Conservation (phyloP, 2,113 vertebrate genomes). For the Phylloscopus trochiloides region DNA sequence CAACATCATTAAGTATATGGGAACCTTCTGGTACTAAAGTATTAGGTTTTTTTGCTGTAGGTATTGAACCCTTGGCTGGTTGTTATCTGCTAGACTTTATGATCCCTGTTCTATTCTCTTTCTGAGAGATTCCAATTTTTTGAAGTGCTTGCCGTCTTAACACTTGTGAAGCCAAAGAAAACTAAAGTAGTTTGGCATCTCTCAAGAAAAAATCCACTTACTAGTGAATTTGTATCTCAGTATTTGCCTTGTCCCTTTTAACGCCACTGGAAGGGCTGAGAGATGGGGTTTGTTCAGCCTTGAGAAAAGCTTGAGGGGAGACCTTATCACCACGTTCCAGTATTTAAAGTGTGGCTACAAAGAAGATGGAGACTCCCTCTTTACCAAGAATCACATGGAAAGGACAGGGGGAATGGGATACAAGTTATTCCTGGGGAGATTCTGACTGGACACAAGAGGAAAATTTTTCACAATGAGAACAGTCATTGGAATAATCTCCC, state of each 20-base stretch:
- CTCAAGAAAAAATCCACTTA: not conserved
- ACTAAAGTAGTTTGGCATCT: not conserved
- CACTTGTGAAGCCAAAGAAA: not conserved
- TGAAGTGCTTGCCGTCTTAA: not conserved
- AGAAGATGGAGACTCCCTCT: not conserved
- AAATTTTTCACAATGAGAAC: not conserved
- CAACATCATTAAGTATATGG: not conserved
- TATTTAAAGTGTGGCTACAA: not conserved
- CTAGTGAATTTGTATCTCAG: not conserved
- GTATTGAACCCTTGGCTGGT: not conserved
- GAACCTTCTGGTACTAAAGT: not conserved
- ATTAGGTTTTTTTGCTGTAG: not conserved
- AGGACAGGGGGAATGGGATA: not conserved
- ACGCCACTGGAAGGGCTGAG: not conserved
- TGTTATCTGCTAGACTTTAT: slow-evolving; percentile 3
- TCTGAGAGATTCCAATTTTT: slow-evolving; percentile 1
- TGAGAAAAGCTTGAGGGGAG: not conserved
- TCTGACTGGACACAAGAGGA: not conserved
- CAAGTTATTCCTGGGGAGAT: not conserved
- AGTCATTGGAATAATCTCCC: not conserved
- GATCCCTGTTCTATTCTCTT: not conserved
- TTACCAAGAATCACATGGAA: not conserved
- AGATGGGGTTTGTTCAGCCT: not conserved
- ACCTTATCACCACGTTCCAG: not conserved
- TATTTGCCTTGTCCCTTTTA: not conserved